Percentiles rank a stretch among this genome's conserved stretches.
Conservation (phyloP, 2,797 vertebrate genomes). For the Bovichtus diacanthus region DNA sequence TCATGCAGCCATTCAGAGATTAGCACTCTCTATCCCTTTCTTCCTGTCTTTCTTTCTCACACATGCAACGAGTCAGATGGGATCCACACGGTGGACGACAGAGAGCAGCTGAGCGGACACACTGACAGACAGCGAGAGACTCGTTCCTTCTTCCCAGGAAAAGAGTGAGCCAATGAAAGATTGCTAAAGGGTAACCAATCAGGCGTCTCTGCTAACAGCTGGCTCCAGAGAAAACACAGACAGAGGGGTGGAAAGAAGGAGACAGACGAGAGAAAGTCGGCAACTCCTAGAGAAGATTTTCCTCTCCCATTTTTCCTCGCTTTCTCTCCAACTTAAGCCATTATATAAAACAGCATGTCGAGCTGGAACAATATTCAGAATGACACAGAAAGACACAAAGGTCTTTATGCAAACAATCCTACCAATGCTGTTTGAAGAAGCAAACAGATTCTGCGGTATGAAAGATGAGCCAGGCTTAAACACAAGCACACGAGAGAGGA, state of each 20-base stretch:
- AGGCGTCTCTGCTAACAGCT: slow-evolving; percentile 72
- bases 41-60: slow-evolving; percentile 57
- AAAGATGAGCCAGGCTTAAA: slow-evolving; percentile 60
- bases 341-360: slow-evolving; percentile 33
- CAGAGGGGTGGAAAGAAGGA: slow-evolving; percentile 61
- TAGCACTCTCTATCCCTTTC: slow-evolving; percentile 58
- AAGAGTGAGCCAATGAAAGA: slow-evolving; percentile 65
- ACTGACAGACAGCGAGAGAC: slow-evolving; percentile 44
- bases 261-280: slow-evolving; percentile 61
- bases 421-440: slow-evolving; percentile 23
- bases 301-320: slow-evolving; percentile 43
- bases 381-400: neutral
- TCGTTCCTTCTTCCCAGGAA: slow-evolving; percentile 59
- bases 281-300: slow-evolving; percentile 59
- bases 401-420: slow-evolving; percentile 23
- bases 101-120: slow-evolving; percentile 64
- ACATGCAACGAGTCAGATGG: slow-evolving; percentile 54
- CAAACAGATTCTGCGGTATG: slow-evolving; percentile 48
- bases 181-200: slow-evolving; percentile 68
- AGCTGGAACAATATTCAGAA: neutral
- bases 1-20: slow-evolving; percentile 66
- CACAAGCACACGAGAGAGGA: slow-evolving; percentile 49
- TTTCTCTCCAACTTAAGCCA: slow-evolving; percentile 37
- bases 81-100: slow-evolving; percentile 49
- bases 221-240: slow-evolving; percentile 68